Percentiles rank a stretch among this genome's conserved stretches.
phyloP scores from a whole-genome alignment of 37 sponge, comb jelly and placozoan genomes.

The Theonella swinhoei region DNA sequence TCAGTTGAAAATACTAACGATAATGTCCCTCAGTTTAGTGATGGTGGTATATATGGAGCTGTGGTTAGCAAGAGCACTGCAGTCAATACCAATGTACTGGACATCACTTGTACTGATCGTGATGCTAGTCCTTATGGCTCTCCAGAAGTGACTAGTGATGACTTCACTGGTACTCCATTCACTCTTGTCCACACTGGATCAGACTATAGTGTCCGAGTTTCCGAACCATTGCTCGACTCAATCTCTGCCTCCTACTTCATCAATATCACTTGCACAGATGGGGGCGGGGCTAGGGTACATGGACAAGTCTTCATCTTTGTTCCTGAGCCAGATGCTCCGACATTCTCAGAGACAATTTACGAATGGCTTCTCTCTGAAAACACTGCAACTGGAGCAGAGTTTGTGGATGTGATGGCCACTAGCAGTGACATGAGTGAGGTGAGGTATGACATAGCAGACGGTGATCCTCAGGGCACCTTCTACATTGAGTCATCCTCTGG shows the following conservation, averaged over 20 bases:
- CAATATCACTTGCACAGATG: conserved; percentile 66
- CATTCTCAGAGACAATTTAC: conserved; percentile 55
- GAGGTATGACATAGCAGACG: conserved; percentile 53
- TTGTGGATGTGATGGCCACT: conserved; percentile 33
- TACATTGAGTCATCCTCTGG: conserved; percentile 56
- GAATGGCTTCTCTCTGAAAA: conserved; percentile 60
- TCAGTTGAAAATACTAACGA: conserved; percentile 64
- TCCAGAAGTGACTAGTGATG: background rate
- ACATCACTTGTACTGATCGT: conserved; percentile 56
- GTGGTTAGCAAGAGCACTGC: conserved; percentile 55
- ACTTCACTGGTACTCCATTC: conserved; percentile 37
- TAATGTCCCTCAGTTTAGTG: conserved; percentile 45
- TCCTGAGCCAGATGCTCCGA: conserved; percentile 55
- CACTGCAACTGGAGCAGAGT: conserved; percentile 14
- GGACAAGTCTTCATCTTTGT: conserved; percentile 65
- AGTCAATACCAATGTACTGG: conserved; percentile 27
- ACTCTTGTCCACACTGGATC: background rate
- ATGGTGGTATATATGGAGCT: conserved; percentile 67
- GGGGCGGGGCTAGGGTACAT: background rate
- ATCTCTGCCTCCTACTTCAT: conserved; percentile 30
- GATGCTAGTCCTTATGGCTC: conserved; percentile 45
- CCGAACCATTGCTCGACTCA: conserved; percentile 15
- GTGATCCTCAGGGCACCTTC: conserved; percentile 51
- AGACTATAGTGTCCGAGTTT: conserved; percentile 33
- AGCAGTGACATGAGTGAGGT: conserved; percentile 39